Evolutionary conservation across 2,888 invertebrate genomes (phyloP).

Genomic region (Zaprionus bogoriensis): DNA sequence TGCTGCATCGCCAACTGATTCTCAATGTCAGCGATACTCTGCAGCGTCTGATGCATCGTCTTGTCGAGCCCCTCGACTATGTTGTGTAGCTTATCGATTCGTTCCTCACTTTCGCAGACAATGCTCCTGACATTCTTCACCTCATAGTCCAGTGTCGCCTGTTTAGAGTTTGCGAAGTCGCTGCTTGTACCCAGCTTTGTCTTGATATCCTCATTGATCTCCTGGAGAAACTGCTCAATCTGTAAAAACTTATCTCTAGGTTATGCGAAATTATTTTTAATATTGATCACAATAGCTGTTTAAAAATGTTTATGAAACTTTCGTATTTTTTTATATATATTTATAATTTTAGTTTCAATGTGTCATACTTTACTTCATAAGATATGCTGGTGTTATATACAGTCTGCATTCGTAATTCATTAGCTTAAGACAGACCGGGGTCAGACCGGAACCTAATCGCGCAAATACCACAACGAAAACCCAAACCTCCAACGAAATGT

Average conservation of each 20-base stretch:
- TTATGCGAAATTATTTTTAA: not conserved
- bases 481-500: too few relatives aligned
- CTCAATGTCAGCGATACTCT: constrained; percentile 83
- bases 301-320: too few relatives aligned
- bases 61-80: constrained; percentile 81
- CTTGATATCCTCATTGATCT: constrained; percentile 77
- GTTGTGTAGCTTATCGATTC: constrained; percentile 84
- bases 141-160: constrained; percentile 83
- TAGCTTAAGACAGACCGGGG: too few relatives aligned
- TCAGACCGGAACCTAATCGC: too few relatives aligned
- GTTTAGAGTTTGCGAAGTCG: constrained; percentile 83
- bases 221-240: constrained; percentile 75
- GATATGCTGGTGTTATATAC: too few relatives aligned
- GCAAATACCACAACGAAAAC: too few relatives aligned
- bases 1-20: constrained; percentile 81
- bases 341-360: too few relatives aligned
- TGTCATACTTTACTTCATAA: too few relatives aligned
- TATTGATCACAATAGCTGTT: too few relatives aligned
- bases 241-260: constrained; percentile 76
- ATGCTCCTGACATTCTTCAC: constrained; percentile 84
- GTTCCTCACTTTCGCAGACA: constrained; percentile 84
- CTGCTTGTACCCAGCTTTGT: constrained; percentile 66
- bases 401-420: too few relatives aligned
- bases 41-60: constrained; percentile 83
- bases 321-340: too few relatives aligned